phyloP scores from a whole-genome alignment of 1,140 invertebrate genomes.

The Conus ventricosus region DNA sequence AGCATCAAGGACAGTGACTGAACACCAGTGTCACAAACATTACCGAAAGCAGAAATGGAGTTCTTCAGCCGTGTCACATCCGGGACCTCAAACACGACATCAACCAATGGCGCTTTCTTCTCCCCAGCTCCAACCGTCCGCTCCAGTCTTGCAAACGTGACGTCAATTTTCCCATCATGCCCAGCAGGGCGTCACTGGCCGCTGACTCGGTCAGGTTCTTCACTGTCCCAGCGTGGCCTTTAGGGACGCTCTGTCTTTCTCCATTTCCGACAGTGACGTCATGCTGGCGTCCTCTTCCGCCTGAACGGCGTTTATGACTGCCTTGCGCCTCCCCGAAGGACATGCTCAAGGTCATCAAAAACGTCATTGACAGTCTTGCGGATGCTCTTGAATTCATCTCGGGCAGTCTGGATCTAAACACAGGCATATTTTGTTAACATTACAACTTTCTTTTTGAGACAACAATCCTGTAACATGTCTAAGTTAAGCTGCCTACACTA shows the following conservation, averaged over 20 bases:
- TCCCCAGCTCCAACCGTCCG: not conserved
- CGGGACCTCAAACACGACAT: not conserved
- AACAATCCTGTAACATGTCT: too few species aligned
- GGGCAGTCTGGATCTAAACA: not conserved
- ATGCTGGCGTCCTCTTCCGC: not conserved
- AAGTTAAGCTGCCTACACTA: too few species aligned
- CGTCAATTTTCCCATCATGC: not conserved
- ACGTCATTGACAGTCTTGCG: not conserved
- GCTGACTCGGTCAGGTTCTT: not conserved
- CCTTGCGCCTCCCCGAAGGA: not conserved
- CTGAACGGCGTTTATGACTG: not conserved
- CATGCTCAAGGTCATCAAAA: not conserved
- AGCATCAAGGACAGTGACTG: too few species aligned
- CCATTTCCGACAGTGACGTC: not conserved
- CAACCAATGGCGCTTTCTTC: not conserved
- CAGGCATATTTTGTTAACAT: not conserved
- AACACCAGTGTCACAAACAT: not conserved
- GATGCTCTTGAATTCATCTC: not conserved
- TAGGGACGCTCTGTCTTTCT: not conserved
- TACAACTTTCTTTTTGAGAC: too few species aligned
- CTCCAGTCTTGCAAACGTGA: not conserved
- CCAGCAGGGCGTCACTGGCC: not conserved
- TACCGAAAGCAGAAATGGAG: not conserved
- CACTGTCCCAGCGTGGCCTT: not conserved
- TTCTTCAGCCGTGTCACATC: not conserved